A percentile compares a stretch with the other conserved stretches of the same genome.
Evolutionary conservation across 2,888 invertebrate species (phyloP).

Genomic region (Nephrotoma flavescens): DNA sequence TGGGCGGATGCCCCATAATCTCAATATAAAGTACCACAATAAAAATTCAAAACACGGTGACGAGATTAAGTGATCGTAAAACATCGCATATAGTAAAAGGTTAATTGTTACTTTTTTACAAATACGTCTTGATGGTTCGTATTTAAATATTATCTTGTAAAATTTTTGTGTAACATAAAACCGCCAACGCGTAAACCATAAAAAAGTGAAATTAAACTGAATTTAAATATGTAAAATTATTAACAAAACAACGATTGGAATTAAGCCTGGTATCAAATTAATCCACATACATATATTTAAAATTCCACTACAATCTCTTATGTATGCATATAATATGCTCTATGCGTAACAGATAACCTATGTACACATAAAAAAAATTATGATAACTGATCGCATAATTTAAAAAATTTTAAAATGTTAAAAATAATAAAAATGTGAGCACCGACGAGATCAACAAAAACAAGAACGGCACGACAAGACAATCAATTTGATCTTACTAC

Average conservation of each 20-base stretch:
- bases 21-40: not conserved
- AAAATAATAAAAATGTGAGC: not conserved
- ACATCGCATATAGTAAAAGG: not conserved
- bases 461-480: not conserved
- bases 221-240: not conserved
- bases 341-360: not conserved
- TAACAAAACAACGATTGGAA: not conserved
- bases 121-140: not conserved
- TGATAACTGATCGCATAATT: not conserved
- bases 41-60: not conserved
- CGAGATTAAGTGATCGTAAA: not conserved
- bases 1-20: not conserved
- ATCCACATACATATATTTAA: not conserved
- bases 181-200: not conserved
- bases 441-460: not conserved
- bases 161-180: not conserved
- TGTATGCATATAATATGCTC: not conserved
- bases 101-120: not conserved
- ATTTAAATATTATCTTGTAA: not conserved
- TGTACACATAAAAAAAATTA: not conserved
- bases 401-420: not conserved
- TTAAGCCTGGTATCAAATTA: no score
- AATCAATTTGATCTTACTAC: not conserved
- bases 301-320: not conserved
- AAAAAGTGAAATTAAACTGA: not conserved